These are phyloP conservation scores for Liparis tanakae DNA, from an alignment of 2,797 vertebrate species.

Conservation along the genomic window DNA sequence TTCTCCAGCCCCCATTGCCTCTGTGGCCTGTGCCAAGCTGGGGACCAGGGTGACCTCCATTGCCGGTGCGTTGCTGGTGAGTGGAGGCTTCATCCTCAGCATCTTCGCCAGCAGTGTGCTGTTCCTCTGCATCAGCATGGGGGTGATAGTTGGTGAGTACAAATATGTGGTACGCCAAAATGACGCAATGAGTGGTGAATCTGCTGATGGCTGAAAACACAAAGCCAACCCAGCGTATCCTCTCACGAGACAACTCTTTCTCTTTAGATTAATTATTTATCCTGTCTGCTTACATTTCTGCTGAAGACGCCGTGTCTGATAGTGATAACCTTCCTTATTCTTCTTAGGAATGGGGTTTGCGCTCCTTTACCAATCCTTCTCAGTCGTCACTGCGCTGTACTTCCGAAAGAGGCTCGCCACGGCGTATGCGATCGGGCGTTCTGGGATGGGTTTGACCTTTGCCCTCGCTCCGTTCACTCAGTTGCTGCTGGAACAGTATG, in stretches of 20 bases:
- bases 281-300: background rate
- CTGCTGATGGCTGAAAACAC: background rate
- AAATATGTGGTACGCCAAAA: conserved; percentile 7
- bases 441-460: conserved; percentile 94
- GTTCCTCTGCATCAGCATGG: conserved; percentile 94
- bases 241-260: background rate
- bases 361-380: conserved; percentile 90
- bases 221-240: background rate
- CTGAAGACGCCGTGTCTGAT: conserved; percentile 8
- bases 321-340: conserved; percentile 8
- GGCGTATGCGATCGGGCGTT: conserved; percentile 88
- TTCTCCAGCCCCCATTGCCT: conserved; percentile 85
- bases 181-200: background rate
- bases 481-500: conserved; percentile 88
- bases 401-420: conserved; percentile 88
- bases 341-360: conserved; percentile 88
- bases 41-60: conserved; percentile 86
- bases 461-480: conserved; percentile 91
- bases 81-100: conserved; percentile 89
- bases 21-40: conserved; percentile 83
- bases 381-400: conserved; percentile 87
- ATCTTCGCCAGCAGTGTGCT: conserved; percentile 86
- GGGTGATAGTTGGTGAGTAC: conserved; percentile 89
- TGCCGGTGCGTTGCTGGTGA: conserved; percentile 84
- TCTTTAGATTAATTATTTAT: background rate